Base-by-base conservation (phyloP, 1,140 invertebrate genomes). In the Antheraea pernyi region DNA sequence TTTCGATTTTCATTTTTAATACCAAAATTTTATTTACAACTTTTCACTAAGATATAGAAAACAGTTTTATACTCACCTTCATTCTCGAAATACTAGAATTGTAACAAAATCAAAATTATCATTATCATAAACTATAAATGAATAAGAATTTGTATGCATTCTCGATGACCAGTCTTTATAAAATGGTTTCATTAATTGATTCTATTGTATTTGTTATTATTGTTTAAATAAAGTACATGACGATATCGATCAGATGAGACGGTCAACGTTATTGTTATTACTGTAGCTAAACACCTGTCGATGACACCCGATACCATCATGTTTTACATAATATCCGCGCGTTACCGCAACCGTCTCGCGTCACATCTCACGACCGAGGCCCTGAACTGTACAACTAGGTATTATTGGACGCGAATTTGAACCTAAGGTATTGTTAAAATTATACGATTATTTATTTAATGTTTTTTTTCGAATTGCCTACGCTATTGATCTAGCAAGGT, bases 291-390 rank as follows among this genome's bases (percentile, higher is more conserved):
- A 82, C 84, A 86, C 82, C 84, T 86, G 84, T 77, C 66, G 69
- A 63, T 69, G 78, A 78, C 71, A 86, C 67, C 72, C 70, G 82
- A 86, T 75, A 86, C 80, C 16, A 58, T 64, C 63, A 66, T 71
- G 73, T 61, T 83, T 82, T 83, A 84, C 79, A 82, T 85, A 83
- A 83, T 77, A 72, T 74, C 46, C 70, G 76, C 68, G 65, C 68
- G 46, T 61, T 65, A 48, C 65, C 65, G 58, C 53, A 59, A 53
- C 48, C 48, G 8, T 30, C 63, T 30, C 39, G 46, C 64, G n/a
- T 58, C 39, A 65, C 64, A 65, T 42, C 48, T 59, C 19, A 70
- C 66, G 70, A 67, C 71, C 72, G 75, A 74, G 66, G 66, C 66
- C 69, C 19, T 68, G 69, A 67, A 62, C 69, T 64, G 53, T 64